Evolutionary conservation across 2,797 vertebrate species (phyloP).

Genomic region (Ambastaia sidthimunki): DNA sequence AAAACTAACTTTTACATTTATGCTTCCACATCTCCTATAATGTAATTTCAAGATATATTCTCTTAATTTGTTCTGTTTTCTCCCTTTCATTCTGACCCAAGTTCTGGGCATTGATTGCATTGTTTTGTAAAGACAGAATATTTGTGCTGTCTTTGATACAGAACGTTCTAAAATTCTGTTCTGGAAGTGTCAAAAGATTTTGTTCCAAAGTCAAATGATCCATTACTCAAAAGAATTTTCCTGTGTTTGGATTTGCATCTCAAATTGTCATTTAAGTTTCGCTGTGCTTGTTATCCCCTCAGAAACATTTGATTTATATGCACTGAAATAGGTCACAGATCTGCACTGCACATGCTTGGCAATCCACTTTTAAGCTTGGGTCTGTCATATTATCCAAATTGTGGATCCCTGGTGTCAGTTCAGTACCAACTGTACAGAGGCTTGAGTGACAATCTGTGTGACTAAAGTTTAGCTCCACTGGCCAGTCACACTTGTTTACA

Average conservation of each 20-base stretch:
- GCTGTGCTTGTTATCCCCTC: background rate
- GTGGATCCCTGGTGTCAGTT: slow-evolving; percentile 3
- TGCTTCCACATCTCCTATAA: too few relatives aligned
- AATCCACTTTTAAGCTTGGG: slow-evolving; percentile 11
- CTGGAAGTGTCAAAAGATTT: too few relatives aligned
- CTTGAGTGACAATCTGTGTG: background rate
- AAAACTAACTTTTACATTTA: too few relatives aligned
- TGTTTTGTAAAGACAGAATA: background rate
- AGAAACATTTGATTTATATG: slow-evolving; percentile 30
- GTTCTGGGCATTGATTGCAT: too few relatives aligned
- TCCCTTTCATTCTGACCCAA: too few relatives aligned
- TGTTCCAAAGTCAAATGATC: too few relatives aligned
- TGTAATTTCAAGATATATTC: too few relatives aligned
- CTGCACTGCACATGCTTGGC: slow-evolving; percentile 39
- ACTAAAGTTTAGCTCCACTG: background rate
- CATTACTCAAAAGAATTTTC: too few relatives aligned
- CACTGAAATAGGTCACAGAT: background rate
- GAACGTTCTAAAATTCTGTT: background rate
- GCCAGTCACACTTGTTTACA: background rate
- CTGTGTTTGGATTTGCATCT: too few relatives aligned
- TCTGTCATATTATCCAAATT: slow-evolving; percentile 16
- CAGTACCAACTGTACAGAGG: slow-evolving; percentile 3
- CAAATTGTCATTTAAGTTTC: background rate
- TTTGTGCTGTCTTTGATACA: background rate
- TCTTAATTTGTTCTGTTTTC: too few relatives aligned